Base-by-base conservation (phyloP, 2,113 vertebrate species). In the Montifringilla adamsi region DNA sequence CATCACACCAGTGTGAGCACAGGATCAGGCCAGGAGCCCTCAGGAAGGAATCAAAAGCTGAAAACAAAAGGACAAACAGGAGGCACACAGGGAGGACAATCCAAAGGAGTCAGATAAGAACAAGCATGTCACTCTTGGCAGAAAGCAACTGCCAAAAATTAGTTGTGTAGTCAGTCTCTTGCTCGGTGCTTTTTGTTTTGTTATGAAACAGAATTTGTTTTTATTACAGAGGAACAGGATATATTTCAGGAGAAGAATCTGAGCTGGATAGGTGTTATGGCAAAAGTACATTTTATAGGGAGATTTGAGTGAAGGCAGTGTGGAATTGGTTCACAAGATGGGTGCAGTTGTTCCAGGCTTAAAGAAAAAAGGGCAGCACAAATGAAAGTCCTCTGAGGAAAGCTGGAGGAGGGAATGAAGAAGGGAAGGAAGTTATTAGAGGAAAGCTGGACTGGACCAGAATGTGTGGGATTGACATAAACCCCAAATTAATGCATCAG, bases 41-140 rank as follows among this genome's bases (percentile, higher is more conserved):
- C 77, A 46, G 81, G 87, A 95, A 82, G 53, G 70, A 73, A 80
- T 82, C 7, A 0, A 86, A 93, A 79, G 49, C 58, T 0, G 9
- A 64, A 81, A 94, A 86, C 64, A 86, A 89, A 86, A 81, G 76
- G 80, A 89, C 86, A 90, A 92, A 96, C 84, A 87, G 49, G 63
- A 89, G 89, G 69, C 86, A 91, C 78, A 78, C 2, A 27, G 68
- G 73, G 80, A 94, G 49, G 62, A 77, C 87, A 76, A 11, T 41
- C 66, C 66, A 37, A 64, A 89, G 74, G 52, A 94, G 53, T 0
- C 0, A 77, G 66, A 82, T 84, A 89, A 82, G 89, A 92, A 78
- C 53, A 87, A 95, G 81, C 74, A 78, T 82, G 89, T 93, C 95
- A 77, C 74, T 93, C 62, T 96, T 95, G 89, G 91, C 96, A 95